Evolutionary conservation across 2,888 invertebrate species (phyloP), one percentile per base, ranked within the genome.

Genomic region (Pandemis heparana): DNA sequence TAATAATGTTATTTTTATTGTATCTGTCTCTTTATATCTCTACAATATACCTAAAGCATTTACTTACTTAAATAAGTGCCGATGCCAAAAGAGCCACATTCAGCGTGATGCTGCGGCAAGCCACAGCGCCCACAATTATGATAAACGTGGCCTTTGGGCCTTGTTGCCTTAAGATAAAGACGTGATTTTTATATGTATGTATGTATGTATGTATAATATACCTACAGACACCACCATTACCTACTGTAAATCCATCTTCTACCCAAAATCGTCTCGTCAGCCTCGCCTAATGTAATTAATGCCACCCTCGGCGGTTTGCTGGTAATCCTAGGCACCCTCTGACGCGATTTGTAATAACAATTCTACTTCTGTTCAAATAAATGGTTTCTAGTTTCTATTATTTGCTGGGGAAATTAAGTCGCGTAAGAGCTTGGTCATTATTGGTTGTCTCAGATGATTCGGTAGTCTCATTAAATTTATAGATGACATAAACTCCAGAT

Each of bases 271-370:
- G 63, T 48, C 12, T 69, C 63, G 73, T 73, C 68, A 73, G 63
- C 62, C 63, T 51, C 41, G 59, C 48, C 48, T 63, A 72, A 66
- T 72, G 72, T 72, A 75, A 75, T 66, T 72, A 75, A 48, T 60
- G 64, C 82, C 85, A 86, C 87, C 87, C 88, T 87, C 86, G 85
- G 85, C 83, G 80, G 75, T 85, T 86, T 84, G 77, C 79, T 76
- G 76, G 81, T 89, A 89, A 90, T 89, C 86, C 87, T 78, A 75
- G 80, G 81, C 78, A 78, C 72, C 73, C 68, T 62, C 16, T 23
- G 6, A 4, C 38, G 14, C 9, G 46, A 59, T 43, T 23, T 46
- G 59, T 71, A 71, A 66, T 72, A 74, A 70, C 70, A 70, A 74
- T 74, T 41, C 53, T 41, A 23, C 23, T 56, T 18, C 14, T 10